Conservation (phyloP, 2,797 vertebrate species). For the Alectoris magna region DNA sequence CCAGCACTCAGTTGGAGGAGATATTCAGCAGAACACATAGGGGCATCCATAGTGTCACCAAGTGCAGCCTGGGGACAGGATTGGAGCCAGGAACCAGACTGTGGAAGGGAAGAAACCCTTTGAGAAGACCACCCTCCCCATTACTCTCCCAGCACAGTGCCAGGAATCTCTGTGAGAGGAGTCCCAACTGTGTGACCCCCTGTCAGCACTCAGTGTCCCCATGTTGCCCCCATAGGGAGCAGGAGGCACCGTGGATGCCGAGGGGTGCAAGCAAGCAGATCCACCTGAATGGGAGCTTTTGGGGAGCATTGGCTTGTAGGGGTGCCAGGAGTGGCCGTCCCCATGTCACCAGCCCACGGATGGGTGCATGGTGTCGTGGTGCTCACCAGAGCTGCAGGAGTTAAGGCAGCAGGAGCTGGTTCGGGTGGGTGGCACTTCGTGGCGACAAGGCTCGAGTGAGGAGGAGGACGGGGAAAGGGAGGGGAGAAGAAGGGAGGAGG, state of each 20-base stretch:
- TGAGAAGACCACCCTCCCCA: not conserved
- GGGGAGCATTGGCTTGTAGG: not conserved
- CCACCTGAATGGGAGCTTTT: not conserved
- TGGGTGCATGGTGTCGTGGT: not conserved
- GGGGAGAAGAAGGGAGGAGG: slow-evolving; percentile 7
- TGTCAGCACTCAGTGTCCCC: too few species aligned
- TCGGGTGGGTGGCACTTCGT: slow-evolving; percentile 68
- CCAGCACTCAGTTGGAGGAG: too few species aligned
- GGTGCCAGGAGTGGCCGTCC: not conserved
- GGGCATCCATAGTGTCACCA: not conserved
- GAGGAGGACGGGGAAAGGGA: slow-evolving; percentile 25
- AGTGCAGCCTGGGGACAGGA: accelerated
- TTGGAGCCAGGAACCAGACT: accelerated
- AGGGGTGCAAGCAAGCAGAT: not conserved
- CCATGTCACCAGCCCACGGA: not conserved
- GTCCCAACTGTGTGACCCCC: accelerated
- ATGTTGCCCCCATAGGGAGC: not conserved
- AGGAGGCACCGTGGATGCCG: not conserved
- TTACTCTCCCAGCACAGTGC: accelerated
- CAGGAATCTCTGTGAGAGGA: accelerated
- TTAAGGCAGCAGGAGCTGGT: slow-evolving; percentile 54
- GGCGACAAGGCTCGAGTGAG: slow-evolving; percentile 37
- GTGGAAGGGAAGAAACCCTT: not conserved
- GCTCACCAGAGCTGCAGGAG: slow-evolving; percentile 19
- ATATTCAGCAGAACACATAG: not conserved